These are phyloP conservation scores for Cydia pomonella DNA, from an alignment of 1,140 invertebrate genomes.

Conservation along the genomic window DNA sequence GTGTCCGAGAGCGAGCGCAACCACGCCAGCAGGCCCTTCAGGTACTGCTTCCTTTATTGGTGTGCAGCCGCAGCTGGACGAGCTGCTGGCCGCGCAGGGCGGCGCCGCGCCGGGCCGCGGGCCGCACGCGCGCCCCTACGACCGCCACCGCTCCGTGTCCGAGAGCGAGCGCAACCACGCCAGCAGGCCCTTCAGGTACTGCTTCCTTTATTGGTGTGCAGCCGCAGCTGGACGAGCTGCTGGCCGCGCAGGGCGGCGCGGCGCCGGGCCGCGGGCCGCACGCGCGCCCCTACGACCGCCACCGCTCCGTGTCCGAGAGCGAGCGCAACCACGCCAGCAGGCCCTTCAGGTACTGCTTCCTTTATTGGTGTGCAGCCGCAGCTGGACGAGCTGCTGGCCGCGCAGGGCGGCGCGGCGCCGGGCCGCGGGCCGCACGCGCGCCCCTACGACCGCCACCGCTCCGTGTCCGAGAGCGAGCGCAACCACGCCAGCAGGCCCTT, in stretches of 20 bases:
- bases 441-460: too few relatives aligned
- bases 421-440: too few relatives aligned
- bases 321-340: conserved; percentile 47
- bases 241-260: too few relatives aligned
- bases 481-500: too few relatives aligned
- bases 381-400: too few relatives aligned
- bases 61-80: too few relatives aligned
- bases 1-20: conserved; percentile 64
- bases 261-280: conserved; percentile 62
- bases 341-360: not conserved
- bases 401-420: too few relatives aligned
- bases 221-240: too few relatives aligned
- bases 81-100: too few relatives aligned
- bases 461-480: too few relatives aligned
- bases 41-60: conserved; percentile 59
- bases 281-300: conserved; percentile 64
- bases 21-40: conserved; percentile 35
- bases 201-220: conserved; percentile 67
- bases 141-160: conserved; percentile 64
- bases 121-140: conserved; percentile 64
- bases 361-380: too few relatives aligned
- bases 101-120: conserved; percentile 60
- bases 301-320: conserved; percentile 67
- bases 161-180: conserved; percentile 57
- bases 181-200: conserved; percentile 32